Evolutionary conservation across 2,113 vertebrate species (phyloP), one percentile per base, ranked within the genome.

Genomic region (Dendrocopos noguchii): DNA sequence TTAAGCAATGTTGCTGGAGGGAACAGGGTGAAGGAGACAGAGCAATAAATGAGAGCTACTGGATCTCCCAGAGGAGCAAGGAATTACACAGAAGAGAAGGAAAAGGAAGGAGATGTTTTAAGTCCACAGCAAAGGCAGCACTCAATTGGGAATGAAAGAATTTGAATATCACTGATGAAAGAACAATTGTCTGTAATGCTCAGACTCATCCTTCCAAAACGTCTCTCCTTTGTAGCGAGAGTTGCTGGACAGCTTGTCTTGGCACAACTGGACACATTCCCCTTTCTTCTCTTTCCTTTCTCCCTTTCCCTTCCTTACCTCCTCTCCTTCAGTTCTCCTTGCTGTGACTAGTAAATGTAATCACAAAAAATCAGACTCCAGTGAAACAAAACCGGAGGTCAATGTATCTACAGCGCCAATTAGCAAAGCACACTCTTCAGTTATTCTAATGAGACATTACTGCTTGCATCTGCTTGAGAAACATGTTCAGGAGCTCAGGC

Each of bases 151-250:
- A 94, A 94, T 2, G 11, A 88, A 80, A 66, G 31, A 80, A 59
- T n/a, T 91, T 72, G 75, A 96, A 65, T 81, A 91, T 73, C 85
- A 78, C 3, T 83, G 85, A 83, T 59, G 80, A 81, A 93, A 90
- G 87, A 95, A 63, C 19, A 84, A 70, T 82, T 82, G 60, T 42
- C 44, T 33, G 73, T 57, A 92, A 67, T 31, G 25, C 34, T 89
- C 64, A 81, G 73, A 24, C 21, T 95, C 80, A 74, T 79, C 76
- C 78, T 70, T 72, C 81, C 33, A 86, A 94, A 94, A 65, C 36
- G 61, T 88, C 50, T 73, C 65, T 85, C 50, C 68, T 95, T 94
- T 89, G 67, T 57, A 81, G 50, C 71, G 47, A 64, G 80, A 92
- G 66, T 91, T 81, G 31, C 83, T 20, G 80, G 85, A 70, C 68